phyloP scores from a whole-genome alignment of 2,113 vertebrate species.

The Anoplopoma fimbria region DNA sequence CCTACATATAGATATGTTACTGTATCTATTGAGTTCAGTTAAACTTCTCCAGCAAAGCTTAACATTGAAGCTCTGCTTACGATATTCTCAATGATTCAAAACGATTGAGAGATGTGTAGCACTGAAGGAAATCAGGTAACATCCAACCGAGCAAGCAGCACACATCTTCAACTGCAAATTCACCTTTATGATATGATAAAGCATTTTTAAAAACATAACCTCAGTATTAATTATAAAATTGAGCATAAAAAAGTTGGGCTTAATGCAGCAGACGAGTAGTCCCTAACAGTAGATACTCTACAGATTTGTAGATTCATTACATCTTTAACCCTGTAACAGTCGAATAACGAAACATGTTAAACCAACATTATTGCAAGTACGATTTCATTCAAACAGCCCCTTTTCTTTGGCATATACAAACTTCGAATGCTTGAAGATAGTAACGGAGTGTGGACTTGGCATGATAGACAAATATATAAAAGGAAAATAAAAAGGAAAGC shows the following conservation, averaged over 20 bases:
- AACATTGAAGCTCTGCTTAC: neutral
- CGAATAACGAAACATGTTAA: neutral
- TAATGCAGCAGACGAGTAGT: neutral
- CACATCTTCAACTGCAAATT: neutral
- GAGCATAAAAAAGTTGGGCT: neutral
- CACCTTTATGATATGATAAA: slow-evolving; percentile 9
- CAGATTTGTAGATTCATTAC: neutral
- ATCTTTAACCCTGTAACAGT: neutral
- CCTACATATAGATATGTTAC: slow-evolving; percentile 3
- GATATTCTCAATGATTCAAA: neutral
- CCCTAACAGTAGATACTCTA: neutral
- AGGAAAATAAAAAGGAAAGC: neutral
- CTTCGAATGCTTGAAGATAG: neutral
- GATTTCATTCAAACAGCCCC: neutral
- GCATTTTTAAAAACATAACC: neutral
- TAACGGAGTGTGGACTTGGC: neutral
- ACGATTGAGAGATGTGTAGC: neutral
- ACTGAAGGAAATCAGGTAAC: neutral
- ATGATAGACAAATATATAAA: neutral
- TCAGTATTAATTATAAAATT: neutral
- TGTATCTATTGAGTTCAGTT: neutral
- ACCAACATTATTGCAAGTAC: neutral
- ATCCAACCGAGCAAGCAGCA: neutral
- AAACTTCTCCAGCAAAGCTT: neutral
- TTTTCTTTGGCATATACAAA: slow-evolving; percentile 25